Evolutionary conservation across 2,113 vertebrate genomes (phyloP).

Genomic region (Gobius niger): DNA sequence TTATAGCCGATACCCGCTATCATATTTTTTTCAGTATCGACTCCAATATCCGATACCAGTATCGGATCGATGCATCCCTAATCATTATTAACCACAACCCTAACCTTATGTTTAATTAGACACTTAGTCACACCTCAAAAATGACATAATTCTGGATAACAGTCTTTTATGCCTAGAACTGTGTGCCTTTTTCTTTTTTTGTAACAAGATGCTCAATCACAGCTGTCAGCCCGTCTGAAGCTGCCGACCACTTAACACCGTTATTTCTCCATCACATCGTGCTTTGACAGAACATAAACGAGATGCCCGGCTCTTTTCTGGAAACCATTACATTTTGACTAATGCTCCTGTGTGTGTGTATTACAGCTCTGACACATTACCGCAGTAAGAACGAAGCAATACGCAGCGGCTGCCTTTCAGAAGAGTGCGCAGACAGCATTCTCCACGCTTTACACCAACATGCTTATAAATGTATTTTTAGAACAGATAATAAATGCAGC

Average conservation of each 20-base stretch:
- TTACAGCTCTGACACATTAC: slow-evolving; percentile 31
- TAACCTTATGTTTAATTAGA: too few relatives aligned
- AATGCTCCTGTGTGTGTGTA: slow-evolving; percentile 17
- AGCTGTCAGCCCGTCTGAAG: slow-evolving; percentile 17
- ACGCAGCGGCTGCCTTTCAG: slow-evolving; percentile 17
- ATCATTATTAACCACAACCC: too few relatives aligned
- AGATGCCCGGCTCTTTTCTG: slow-evolving; percentile 3
- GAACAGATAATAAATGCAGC: slow-evolving; percentile 50
- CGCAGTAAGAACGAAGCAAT: slow-evolving; percentile 39
- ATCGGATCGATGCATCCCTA: too few relatives aligned
- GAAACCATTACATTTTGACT: slow-evolving; percentile 29
- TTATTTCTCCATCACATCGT: slow-evolving; percentile 38
- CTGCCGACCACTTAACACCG: slow-evolving; percentile 10
- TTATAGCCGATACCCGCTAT: too few relatives aligned
- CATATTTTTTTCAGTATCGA: too few relatives aligned
- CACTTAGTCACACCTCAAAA: background rate
- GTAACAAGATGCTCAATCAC: slow-evolving; percentile 29
- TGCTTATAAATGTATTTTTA: slow-evolving; percentile 39
- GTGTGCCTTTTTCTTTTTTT: slow-evolving; percentile 26
- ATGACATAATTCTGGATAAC: background rate
- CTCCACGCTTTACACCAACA: slow-evolving; percentile 15
- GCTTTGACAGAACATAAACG: slow-evolving; percentile 37
- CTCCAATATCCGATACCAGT: too few relatives aligned
- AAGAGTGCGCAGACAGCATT: slow-evolving; percentile 15
- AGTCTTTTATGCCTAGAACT: slow-evolving; percentile 42